A percentile compares a stretch with the other conserved stretches of the same genome.
These are phyloP conservation scores for Zaprionus nigranus DNA, from an alignment of 1,140 invertebrate genomes.

Conservation along the genomic window DNA sequence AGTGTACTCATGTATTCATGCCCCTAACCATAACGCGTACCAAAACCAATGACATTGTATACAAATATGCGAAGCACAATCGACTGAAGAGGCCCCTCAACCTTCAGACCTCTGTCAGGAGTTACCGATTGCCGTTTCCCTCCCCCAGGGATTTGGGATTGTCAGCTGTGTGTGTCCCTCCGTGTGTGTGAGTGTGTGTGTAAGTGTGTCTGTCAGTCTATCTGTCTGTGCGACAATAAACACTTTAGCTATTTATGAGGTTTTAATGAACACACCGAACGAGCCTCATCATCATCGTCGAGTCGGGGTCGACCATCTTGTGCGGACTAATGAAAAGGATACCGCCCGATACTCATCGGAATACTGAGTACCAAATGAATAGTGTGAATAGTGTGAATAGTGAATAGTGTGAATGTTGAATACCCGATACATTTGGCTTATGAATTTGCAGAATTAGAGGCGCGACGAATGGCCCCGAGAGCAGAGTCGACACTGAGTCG, in stretches of 20 bases:
- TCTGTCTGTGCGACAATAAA: constrained; percentile 69
- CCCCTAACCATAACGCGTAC: constrained; percentile 21
- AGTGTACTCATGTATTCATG: not conserved
- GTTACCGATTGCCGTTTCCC: not conserved
- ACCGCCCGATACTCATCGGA: constrained; percentile 21
- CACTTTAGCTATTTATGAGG: constrained; percentile 81
- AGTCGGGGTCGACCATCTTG: constrained; percentile 54
- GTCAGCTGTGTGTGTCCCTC: constrained; percentile 50
- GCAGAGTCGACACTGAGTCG: constrained; percentile 22
- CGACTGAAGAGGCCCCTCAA: constrained; percentile 49
- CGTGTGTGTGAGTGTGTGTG: constrained; percentile 9
- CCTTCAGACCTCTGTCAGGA: not conserved
- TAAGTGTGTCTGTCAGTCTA: constrained; percentile 13
- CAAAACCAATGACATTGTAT: constrained; percentile 58
- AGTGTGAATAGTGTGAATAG: constrained; percentile 9
- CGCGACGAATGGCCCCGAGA: constrained; percentile 56
- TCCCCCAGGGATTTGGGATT: constrained; percentile 53
- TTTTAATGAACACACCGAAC: constrained; percentile 71
- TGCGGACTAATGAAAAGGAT: constrained; percentile 74
- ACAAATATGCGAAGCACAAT: constrained; percentile 53
- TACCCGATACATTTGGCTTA: constrained; percentile 69
- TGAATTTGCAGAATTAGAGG: constrained; percentile 81
- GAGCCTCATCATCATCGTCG: not conserved
- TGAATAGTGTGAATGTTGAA: constrained; percentile 13
- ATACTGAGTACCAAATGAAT: constrained; percentile 5